Evolutionary conservation across 2,797 vertebrate species (phyloP).

Genomic region (Neoniphon sammara): DNA sequence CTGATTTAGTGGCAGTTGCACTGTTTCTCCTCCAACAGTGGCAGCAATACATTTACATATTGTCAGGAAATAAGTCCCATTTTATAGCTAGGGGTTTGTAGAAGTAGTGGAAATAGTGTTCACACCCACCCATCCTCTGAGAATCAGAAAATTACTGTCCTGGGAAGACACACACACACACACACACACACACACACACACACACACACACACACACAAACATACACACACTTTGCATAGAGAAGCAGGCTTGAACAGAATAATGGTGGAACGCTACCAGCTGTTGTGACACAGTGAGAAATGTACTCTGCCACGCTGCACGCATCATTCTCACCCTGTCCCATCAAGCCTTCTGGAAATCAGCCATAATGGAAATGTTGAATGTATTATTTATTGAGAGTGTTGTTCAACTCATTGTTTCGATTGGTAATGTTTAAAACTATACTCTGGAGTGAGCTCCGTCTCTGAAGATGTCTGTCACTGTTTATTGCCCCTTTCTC

Average conservation of each 20-base stretch:
- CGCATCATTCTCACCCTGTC: slow-evolving; percentile 34
- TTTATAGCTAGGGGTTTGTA: slow-evolving; percentile 14
- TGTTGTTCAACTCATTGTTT: slow-evolving; percentile 35
- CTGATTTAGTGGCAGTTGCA: slow-evolving; percentile 54
- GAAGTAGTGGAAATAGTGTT: slow-evolving; percentile 1
- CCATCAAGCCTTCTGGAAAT: slow-evolving; percentile 22
- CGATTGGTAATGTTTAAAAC: slow-evolving; percentile 46
- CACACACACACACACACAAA: slow-evolving; percentile 6
- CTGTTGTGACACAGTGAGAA: slow-evolving; percentile 5
- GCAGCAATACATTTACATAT: background rate
- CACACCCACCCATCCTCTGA: slow-evolving; percentile 24
- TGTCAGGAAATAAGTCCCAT: background rate
- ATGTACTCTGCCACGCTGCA: background rate
- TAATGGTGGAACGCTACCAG: background rate
- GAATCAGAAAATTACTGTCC: slow-evolving; percentile 31
- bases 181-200: slow-evolving; percentile 7
- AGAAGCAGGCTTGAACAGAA: background rate
- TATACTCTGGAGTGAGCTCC: slow-evolving; percentile 3
- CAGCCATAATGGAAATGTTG: slow-evolving; percentile 41
- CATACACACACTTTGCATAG: background rate
- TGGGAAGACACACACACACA: slow-evolving; percentile 25
- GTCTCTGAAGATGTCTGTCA: slow-evolving; percentile 33
- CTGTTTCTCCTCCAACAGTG: background rate
- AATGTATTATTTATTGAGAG: slow-evolving; percentile 60
- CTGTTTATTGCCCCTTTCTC: background rate